Conservation (phyloP, 2,113 vertebrate species). For the Actenoides hombroni region DNA sequence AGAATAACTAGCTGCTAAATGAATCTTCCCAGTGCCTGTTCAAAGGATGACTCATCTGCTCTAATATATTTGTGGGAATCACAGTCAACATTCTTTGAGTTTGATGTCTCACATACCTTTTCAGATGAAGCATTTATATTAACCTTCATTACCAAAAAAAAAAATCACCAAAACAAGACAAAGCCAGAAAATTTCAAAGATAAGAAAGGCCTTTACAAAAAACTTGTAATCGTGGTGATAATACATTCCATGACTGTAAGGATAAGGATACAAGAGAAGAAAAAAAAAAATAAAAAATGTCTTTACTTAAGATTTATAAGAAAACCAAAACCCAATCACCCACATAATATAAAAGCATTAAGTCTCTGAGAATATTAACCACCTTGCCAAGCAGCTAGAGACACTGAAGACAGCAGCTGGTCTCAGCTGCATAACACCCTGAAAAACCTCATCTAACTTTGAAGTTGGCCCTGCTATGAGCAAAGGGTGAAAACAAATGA, state of each 20-base stretch:
- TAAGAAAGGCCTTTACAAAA: neutral
- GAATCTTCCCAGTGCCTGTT: constrained; percentile 25
- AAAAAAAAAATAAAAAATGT: neutral
- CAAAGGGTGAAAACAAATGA: neutral
- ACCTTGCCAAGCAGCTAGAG: neutral
- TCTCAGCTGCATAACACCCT: neutral
- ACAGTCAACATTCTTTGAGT: neutral
- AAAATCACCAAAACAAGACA: neutral
- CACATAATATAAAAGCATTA: neutral
- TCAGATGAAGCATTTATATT: neutral
- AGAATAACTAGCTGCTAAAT: constrained; percentile 41
- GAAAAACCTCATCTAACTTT: neutral
- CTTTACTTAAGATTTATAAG: neutral
- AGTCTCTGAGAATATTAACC: neutral
- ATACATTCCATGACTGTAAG: neutral
- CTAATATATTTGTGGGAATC: neutral
- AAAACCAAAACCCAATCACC: neutral
- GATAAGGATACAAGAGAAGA: neutral
- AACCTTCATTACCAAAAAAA: neutral
- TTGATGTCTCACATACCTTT: neutral
- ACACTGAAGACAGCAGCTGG: neutral
- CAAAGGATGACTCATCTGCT: constrained; percentile 45
- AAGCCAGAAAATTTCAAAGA: neutral
- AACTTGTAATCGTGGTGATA: neutral
- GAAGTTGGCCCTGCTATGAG: neutral